Evolutionary conservation across 2,888 invertebrate species (phyloP).

Genomic region (Lycocerus yunnanus): DNA sequence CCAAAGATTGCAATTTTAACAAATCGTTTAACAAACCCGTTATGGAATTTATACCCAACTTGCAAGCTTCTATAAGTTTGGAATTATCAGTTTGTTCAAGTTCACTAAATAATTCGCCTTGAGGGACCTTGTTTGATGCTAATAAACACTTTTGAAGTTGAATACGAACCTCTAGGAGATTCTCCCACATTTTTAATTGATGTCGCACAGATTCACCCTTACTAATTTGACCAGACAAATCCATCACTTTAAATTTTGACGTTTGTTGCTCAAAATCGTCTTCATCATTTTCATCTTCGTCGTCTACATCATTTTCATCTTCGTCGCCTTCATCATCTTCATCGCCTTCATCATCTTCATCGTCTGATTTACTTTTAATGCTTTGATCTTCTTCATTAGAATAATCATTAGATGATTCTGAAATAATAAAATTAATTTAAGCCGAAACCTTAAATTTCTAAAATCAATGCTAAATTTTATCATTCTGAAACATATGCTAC

Average conservation of each 20-base stretch:
- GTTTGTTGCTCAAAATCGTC: constrained; percentile 58
- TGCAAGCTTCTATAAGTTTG: constrained; percentile 60
- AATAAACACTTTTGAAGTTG: constrained; percentile 81
- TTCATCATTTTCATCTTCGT: constrained; percentile 39
- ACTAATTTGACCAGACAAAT: constrained; percentile 62
- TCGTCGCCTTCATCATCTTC: constrained; percentile 19
- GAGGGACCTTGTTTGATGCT: constrained; percentile 80
- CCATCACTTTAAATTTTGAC: constrained; percentile 57
- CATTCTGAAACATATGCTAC: neutral
- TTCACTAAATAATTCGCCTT: constrained; percentile 59
- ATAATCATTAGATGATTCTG: neutral
- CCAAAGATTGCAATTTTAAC: constrained; percentile 62
- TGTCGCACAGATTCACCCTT: constrained; percentile 72
- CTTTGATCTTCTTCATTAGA: neutral
- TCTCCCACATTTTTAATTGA: constrained; percentile 82
- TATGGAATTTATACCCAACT: constrained; percentile 61
- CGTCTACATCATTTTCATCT: constrained; percentile 29
- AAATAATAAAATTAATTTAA: neutral
- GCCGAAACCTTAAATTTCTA: neutral
- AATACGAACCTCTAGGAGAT: constrained; percentile 82
- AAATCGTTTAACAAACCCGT: constrained; percentile 68
- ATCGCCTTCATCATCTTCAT: constrained; percentile 19
- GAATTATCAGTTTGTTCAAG: constrained; percentile 54
- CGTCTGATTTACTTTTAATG: neutral
- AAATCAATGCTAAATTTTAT: neutral